Evolutionary conservation across 2,113 vertebrate species (phyloP).

Genomic region (Hymenochirus boettgeri): DNA sequence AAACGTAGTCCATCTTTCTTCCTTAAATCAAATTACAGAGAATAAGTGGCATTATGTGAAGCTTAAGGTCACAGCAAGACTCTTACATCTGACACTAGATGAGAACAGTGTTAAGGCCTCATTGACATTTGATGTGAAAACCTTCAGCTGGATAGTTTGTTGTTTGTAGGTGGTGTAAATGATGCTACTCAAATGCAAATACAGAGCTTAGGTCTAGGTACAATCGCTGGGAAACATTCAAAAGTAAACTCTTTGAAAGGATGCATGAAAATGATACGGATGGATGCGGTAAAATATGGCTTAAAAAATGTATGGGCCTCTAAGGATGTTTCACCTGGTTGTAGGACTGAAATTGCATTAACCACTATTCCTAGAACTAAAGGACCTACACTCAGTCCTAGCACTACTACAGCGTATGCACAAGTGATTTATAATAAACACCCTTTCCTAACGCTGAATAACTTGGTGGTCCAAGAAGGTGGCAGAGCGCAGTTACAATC

Average conservation of each 20-base stretch:
- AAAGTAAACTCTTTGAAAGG: constrained; percentile 83
- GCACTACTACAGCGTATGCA: constrained; percentile 51
- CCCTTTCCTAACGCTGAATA: constrained; percentile 67
- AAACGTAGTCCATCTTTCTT: constrained; percentile 64
- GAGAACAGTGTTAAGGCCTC: constrained; percentile 63
- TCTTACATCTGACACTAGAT: constrained; percentile 73
- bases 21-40: constrained; percentile 64
- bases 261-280: constrained; percentile 74
- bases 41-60: constrained; percentile 73
- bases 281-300: constrained; percentile 65
- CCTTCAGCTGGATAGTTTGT: constrained; percentile 61
- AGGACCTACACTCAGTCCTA: constrained; percentile 46
- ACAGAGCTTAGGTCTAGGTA: constrained; percentile 63
- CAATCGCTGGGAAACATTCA: constrained; percentile 69
- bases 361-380: constrained; percentile 37
- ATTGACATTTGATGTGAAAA: constrained; percentile 55
- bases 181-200: constrained; percentile 63
- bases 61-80: constrained; percentile 64
- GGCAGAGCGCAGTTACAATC: constrained; percentile 69
- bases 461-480: constrained; percentile 76
- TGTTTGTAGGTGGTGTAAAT: constrained; percentile 79
- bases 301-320: constrained; percentile 73
- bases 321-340: constrained; percentile 83
- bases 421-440: constrained; percentile 54
- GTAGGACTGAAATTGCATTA: constrained; percentile 61